These are phyloP conservation scores for Aplysina aerophoba DNA, from an alignment of 37 sponge, comb jelly and placozoan species.

Conservation along the genomic window DNA sequence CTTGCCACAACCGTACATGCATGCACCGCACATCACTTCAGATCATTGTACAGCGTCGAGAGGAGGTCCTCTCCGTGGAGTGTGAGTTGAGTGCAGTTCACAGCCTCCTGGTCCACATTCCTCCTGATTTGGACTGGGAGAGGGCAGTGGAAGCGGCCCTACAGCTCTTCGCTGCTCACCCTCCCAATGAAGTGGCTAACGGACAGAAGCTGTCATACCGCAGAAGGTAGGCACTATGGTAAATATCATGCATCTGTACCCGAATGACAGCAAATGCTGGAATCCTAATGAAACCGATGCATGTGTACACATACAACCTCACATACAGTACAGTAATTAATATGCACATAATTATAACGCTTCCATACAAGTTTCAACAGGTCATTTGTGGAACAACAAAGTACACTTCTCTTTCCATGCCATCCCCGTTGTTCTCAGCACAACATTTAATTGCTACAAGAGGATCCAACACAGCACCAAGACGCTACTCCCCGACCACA, in stretches of 20 bases:
- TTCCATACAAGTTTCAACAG: no score
- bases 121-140: constrained; percentile 62
- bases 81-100: constrained; percentile 91
- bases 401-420: no score
- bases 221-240: background rate
- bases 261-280: background rate
- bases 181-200: constrained; percentile 44
- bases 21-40: constrained; percentile 9
- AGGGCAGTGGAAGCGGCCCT: constrained; percentile 39
- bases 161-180: constrained; percentile 47
- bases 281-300: no score
- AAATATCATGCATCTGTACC: background rate
- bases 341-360: no score
- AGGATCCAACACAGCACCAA: background rate
- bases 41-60: constrained; percentile 59
- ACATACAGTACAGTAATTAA: no score
- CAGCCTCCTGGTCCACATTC: constrained; percentile 58
- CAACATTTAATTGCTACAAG: background rate
- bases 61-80: constrained; percentile 69
- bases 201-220: constrained; percentile 7
- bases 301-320: no score
- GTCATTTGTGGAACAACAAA: no score
- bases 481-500: constrained; percentile 14
- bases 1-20: background rate
- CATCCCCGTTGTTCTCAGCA: background rate